Evolutionary conservation across 1,140 invertebrate species (phyloP).

Genomic region (Hirudo medicinalis): DNA sequence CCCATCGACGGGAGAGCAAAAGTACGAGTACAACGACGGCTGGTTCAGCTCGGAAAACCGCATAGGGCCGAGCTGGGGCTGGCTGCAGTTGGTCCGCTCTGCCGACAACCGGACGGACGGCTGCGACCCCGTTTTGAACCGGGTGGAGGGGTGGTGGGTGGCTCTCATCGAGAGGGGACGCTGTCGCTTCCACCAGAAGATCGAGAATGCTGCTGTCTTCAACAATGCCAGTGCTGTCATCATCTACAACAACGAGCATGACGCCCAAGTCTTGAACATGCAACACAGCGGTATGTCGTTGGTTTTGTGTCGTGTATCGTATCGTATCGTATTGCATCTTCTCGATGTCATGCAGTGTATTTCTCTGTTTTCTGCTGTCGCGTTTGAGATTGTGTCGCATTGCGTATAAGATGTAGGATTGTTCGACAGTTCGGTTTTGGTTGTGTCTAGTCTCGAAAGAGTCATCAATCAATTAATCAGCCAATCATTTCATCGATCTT

Average conservation of each 20-base stretch:
- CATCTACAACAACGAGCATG: conserved; percentile 56
- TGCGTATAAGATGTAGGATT: no score
- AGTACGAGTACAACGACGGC: conserved; percentile 39
- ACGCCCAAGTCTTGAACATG: conserved; percentile 23
- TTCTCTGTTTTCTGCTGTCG: no score
- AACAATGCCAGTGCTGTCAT: conserved; percentile 58
- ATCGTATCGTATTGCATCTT: no score
- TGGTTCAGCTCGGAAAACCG: conserved; percentile 53
- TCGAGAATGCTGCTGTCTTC: conserved; percentile 52
- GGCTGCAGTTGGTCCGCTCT: conserved; percentile 49
- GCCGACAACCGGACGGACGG: conserved; percentile 48
- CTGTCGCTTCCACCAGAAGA: conserved; percentile 63
- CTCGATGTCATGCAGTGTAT: no score
- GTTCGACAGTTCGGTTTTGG: no score
- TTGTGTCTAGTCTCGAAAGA: no score
- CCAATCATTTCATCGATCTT: no score
- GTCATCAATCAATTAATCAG: no score
- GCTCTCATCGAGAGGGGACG: conserved; percentile 57
- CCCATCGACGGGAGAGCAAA: conserved; percentile 37
- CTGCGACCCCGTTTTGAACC: conserved; percentile 47
- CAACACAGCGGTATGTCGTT: conserved; percentile 24
- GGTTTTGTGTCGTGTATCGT: neutral
- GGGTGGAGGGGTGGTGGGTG: conserved; percentile 51
- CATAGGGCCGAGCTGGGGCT: conserved; percentile 48
- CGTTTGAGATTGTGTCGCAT: no score